A percentile compares a stretch with the other conserved stretches of the same genome.
phyloP scores from a whole-genome alignment of 2,888 invertebrate species.

The Microchrysa polita region DNA sequence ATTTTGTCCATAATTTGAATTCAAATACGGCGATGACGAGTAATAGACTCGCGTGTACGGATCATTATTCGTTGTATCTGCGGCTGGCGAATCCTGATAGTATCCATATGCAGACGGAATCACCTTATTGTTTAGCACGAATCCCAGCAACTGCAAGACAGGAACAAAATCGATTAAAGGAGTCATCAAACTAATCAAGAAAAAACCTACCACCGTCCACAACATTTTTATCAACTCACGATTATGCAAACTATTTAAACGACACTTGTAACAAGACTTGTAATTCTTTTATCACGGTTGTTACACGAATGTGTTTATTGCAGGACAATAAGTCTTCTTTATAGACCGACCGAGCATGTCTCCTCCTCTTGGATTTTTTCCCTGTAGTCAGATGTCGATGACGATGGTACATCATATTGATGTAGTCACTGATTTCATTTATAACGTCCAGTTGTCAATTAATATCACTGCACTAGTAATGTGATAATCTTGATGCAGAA shows the following conservation, averaged over 20 bases:
- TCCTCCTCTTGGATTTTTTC: neutral
- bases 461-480: constrained; percentile 7
- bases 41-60: constrained; percentile 29
- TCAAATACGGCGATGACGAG: constrained; percentile 14
- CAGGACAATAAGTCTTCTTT: constrained; percentile 22
- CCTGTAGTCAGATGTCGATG: neutral
- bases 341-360: constrained; percentile 13
- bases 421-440: constrained; percentile 6
- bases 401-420: neutral
- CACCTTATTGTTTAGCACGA: constrained; percentile 4
- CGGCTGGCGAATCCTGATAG: constrained; percentile 7
- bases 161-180: neutral
- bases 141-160: constrained; percentile 14
- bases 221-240: neutral
- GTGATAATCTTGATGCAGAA: constrained; percentile 10
- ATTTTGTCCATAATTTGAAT: neutral
- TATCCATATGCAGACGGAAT: constrained; percentile 4
- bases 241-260: neutral
- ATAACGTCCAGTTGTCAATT: constrained; percentile 3
- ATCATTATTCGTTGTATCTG: neutral
- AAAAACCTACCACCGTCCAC: constrained; percentile 27
- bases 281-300: constrained; percentile 16
- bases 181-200: neutral
- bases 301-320: neutral
- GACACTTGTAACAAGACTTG: constrained; percentile 7